These are phyloP conservation scores for Falcunculus frontatus DNA, from an alignment of 2,113 vertebrate species.

Conservation along the genomic window DNA sequence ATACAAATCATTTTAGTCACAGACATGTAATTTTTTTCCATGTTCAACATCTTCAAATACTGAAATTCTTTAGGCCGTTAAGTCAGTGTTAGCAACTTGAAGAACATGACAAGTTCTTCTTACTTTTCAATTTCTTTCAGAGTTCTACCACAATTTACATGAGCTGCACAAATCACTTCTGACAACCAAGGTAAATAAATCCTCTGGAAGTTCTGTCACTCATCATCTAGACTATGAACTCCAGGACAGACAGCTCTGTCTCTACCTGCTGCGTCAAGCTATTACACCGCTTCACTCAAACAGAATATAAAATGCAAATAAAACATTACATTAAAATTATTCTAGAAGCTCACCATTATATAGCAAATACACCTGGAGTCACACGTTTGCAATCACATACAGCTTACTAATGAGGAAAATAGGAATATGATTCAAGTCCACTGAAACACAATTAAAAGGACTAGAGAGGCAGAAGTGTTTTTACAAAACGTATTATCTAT, in stretches of 20 bases:
- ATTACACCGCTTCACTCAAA: not conserved
- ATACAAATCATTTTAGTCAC: not conserved
- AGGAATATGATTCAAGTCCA: not conserved
- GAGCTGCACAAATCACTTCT: not conserved
- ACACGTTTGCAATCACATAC: not conserved
- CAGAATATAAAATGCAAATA: not conserved
- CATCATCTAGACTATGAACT: not conserved
- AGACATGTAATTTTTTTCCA: not conserved
- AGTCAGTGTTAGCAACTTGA: not conserved
- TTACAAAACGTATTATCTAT: not conserved
- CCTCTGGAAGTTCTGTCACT: not conserved
- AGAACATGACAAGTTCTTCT: not conserved
- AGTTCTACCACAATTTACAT: not conserved
- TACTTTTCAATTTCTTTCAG: not conserved
- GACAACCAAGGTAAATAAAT: not conserved
- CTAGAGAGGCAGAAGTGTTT: not conserved
- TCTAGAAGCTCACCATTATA: not conserved
- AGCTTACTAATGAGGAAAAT: not conserved
- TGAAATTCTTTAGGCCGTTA: not conserved
- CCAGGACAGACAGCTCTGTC: not conserved
- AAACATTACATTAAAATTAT: not conserved
- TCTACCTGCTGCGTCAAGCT: not conserved
- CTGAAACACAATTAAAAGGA: not conserved
- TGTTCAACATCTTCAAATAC: not conserved
- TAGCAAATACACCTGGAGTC: not conserved